These are phyloP conservation scores for Allygus modestus DNA, from an alignment of 2,888 invertebrate species.

Conservation along the genomic window DNA sequence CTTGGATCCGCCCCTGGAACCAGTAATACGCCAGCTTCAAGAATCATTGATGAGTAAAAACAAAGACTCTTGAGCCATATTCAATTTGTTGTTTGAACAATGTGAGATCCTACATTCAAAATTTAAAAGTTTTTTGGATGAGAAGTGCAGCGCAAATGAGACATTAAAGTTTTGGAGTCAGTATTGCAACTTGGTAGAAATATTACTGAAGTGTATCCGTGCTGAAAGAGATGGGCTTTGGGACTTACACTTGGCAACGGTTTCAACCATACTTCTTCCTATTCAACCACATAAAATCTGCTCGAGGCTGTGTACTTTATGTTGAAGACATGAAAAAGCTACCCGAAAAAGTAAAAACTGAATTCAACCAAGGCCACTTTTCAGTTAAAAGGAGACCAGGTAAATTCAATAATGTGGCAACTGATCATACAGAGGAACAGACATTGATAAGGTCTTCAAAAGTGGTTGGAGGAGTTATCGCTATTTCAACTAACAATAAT, in stretches of 20 bases:
- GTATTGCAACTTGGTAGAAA: neutral
- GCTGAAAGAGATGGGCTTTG: constrained; percentile 46
- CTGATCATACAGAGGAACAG: constrained; percentile 44
- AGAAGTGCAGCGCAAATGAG: neutral
- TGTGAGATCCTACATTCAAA: neutral
- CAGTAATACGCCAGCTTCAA: neutral
- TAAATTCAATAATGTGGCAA: constrained; percentile 54
- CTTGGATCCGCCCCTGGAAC: too few species aligned
- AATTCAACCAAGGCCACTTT: constrained; percentile 16
- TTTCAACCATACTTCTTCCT: neutral
- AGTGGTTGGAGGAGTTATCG: constrained; percentile 38
- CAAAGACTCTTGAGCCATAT: neutral
- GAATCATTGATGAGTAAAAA: neutral
- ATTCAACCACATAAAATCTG: constrained; percentile 26
- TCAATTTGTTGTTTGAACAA: constrained; percentile 6
- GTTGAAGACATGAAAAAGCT: constrained; percentile 43
- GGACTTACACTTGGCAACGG: constrained; percentile 37
- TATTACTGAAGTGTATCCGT: neutral
- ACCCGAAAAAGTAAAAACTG: constrained; percentile 6
- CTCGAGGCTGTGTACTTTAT: constrained; percentile 13
- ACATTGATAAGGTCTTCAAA: constrained; percentile 37
- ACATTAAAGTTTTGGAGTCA: neutral
- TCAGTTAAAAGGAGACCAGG: constrained; percentile 22
- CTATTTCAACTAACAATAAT: constrained; percentile 14
- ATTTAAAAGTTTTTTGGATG: constrained; percentile 7